Evolutionary conservation across 2,888 invertebrate species (phyloP).

Genomic region (Alitta virens): DNA sequence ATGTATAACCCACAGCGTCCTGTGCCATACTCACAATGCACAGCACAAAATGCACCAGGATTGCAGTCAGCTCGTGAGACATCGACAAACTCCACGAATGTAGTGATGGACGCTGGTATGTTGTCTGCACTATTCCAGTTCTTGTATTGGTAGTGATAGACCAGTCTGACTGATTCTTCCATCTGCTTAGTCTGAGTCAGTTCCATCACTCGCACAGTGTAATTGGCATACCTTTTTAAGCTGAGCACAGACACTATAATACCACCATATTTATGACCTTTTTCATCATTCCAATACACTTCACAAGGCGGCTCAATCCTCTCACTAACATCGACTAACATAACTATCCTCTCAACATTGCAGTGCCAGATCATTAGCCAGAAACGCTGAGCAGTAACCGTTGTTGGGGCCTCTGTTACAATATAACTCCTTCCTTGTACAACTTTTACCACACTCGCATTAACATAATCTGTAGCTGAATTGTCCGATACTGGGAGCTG

Average conservation of each 20-base stretch:
- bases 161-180: not conserved
- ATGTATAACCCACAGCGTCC: conserved; percentile 29
- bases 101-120: not conserved
- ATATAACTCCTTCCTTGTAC: conserved; percentile 17
- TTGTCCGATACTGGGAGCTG: not conserved
- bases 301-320: not conserved
- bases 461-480: conserved; percentile 21
- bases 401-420: conserved; percentile 26
- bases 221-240: not conserved
- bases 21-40: conserved; percentile 27
- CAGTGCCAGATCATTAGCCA: conserved; percentile 29
- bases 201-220: conserved; percentile 2
- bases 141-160: conserved; percentile 7
- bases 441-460: conserved; percentile 26
- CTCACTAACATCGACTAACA: conserved; percentile 16
- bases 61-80: not conserved
- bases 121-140: not conserved
- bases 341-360: conserved; percentile 20
- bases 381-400: conserved; percentile 17
- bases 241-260: not conserved
- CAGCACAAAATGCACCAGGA: conserved; percentile 4
- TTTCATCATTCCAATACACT: conserved; percentile 6
- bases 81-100: conserved; percentile 6
- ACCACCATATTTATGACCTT: not conserved
- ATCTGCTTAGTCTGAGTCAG: not conserved